These are phyloP conservation scores for Drosophila cardini DNA, from an alignment of 1,140 invertebrate species.

Conservation along the genomic window DNA sequence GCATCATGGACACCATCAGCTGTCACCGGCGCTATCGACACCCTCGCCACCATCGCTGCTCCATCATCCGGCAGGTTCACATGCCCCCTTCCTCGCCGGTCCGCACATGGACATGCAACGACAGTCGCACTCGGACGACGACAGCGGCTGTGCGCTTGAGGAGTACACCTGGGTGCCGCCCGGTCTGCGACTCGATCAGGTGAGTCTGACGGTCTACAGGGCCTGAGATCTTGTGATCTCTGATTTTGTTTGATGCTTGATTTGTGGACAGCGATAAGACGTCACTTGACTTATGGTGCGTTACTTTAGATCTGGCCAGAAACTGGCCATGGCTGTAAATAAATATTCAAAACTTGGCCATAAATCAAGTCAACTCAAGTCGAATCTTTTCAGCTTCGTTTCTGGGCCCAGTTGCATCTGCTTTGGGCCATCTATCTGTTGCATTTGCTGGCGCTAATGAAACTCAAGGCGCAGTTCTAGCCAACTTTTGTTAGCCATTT, in stretches of 20 bases:
- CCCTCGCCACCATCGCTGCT: constrained; percentile 84
- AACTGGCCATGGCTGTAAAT: constrained; percentile 56
- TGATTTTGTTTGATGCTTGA: constrained; percentile 39
- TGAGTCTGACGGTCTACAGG: constrained; percentile 85
- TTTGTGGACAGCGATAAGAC: constrained; percentile 70
- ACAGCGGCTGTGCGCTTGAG: constrained; percentile 97
- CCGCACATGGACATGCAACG: constrained; percentile 90
- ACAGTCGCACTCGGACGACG: constrained; percentile 97
- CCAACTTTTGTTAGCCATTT: constrained; percentile 49
- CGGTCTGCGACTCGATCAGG: constrained; percentile 97
- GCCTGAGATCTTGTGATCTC: constrained; percentile 15
- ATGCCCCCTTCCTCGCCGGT: constrained; percentile 85
- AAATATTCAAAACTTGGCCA: constrained; percentile 65
- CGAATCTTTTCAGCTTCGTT: background rate
- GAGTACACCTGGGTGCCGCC: constrained; percentile 99
- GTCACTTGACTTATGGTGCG: constrained; percentile 74
- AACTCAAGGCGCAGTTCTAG: constrained; percentile 37
- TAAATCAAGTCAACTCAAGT: constrained; percentile 57
- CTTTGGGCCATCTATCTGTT: constrained; percentile 12
- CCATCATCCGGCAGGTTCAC: constrained; percentile 78
- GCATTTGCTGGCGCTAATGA: constrained; percentile 77
- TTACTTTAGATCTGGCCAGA: constrained; percentile 49
- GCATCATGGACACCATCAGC: constrained; percentile 65
- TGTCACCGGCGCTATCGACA: constrained; percentile 77
- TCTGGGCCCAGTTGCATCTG: background rate